These are phyloP conservation scores for Drosophila emarginata DNA, from an alignment of 2,888 invertebrate genomes.

Conservation along the genomic window DNA sequence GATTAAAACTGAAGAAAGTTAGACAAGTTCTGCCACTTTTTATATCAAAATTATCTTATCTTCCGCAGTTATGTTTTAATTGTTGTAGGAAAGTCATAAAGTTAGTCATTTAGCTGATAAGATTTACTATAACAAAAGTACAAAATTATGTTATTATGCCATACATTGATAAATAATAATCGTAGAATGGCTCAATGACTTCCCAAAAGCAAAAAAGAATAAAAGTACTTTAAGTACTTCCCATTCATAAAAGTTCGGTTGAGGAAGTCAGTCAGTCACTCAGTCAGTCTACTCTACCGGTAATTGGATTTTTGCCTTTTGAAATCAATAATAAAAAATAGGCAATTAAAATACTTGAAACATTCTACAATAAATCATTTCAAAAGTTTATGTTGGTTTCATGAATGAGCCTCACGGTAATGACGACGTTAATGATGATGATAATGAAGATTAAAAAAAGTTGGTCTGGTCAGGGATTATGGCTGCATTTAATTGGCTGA, in stretches of 20 bases:
- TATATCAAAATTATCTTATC: conserved; percentile 1
- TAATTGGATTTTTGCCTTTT: conserved; percentile 5
- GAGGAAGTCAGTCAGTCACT: not conserved
- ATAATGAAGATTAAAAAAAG: not conserved
- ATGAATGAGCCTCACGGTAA: conserved; percentile 27
- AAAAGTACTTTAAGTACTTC: conserved; percentile 5
- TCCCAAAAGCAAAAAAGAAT: conserved; percentile 1
- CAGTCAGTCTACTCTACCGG: conserved; percentile 19
- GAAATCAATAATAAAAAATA: conserved; percentile 51
- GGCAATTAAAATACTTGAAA: conserved; percentile 52
- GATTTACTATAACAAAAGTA: not conserved
- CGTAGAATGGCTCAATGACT: conserved; percentile 18
- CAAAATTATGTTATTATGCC: not conserved
- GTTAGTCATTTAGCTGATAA: not conserved
- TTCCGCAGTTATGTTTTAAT: not conserved
- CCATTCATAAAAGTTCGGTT: not conserved
- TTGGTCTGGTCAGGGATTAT: conserved; percentile 24
- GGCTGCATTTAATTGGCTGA: conserved; percentile 40
- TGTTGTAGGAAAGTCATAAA: not conserved
- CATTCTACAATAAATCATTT: conserved; percentile 25
- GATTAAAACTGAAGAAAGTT: not conserved
- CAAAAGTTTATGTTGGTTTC: conserved; percentile 50
- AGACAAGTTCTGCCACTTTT: not conserved
- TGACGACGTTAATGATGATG: conserved; percentile 11
- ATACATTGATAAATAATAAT: not conserved